These are phyloP conservation scores for Circaetus cinerascens DNA, from an alignment of 2,113 vertebrate genomes.

Conservation along the genomic window DNA sequence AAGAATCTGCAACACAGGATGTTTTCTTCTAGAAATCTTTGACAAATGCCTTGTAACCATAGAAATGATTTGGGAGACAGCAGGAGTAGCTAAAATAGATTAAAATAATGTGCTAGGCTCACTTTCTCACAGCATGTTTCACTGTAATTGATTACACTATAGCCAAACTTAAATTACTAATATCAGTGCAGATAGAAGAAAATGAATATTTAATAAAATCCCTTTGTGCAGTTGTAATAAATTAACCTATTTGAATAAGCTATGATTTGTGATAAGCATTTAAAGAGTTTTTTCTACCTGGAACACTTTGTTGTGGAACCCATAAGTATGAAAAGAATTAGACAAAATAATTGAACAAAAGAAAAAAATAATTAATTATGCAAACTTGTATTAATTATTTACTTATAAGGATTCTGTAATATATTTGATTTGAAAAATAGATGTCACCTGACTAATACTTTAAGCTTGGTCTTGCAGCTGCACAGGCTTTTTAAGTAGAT, in stretches of 20 bases:
- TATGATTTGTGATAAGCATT: constrained; percentile 59
- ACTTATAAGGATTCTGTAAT: not conserved
- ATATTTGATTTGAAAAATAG: not conserved
- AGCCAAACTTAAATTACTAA: constrained; percentile 74
- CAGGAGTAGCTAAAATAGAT: constrained; percentile 74
- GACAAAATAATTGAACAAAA: not conserved
- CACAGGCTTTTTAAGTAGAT: not conserved
- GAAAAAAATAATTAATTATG: not conserved
- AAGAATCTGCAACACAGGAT: constrained; percentile 2
- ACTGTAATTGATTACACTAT: constrained; percentile 76
- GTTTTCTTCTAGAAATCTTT: constrained; percentile 65
- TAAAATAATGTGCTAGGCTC: constrained; percentile 74
- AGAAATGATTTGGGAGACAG: constrained; percentile 75
- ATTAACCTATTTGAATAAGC: constrained; percentile 61
- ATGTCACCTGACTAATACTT: not conserved
- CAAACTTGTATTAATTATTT: not conserved
- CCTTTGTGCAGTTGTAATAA: constrained; percentile 46
- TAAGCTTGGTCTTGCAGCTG: not conserved
- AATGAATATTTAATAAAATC: constrained; percentile 76
- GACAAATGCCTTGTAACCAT: constrained; percentile 71
- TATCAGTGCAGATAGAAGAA: constrained; percentile 67
- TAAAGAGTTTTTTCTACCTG: not conserved
- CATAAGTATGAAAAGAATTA: not conserved
- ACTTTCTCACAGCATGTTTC: constrained; percentile 71
- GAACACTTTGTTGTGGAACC: not conserved